Percentiles rank a stretch among this genome's conserved stretches.
Evolutionary conservation across 2,113 vertebrate genomes (phyloP).

Genomic region (Corythornis vintsioides): DNA sequence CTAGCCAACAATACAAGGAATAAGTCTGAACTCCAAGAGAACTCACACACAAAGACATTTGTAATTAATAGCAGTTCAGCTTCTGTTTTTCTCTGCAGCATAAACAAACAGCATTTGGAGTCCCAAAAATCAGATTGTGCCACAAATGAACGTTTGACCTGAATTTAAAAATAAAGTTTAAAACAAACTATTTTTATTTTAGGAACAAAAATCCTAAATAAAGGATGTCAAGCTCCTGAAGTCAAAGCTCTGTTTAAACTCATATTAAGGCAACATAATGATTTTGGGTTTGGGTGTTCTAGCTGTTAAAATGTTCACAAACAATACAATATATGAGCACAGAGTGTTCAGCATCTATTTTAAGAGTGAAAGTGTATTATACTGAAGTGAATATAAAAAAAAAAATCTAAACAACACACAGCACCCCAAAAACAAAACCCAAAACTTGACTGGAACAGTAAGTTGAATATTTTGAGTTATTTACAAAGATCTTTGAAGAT

Average conservation of each 20-base stretch:
- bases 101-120: background rate
- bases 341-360: background rate
- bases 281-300: background rate
- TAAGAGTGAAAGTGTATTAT: background rate
- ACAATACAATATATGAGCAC: background rate
- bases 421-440: background rate
- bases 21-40: conserved; percentile 41
- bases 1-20: conserved; percentile 77
- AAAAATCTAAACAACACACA: too few relatives aligned
- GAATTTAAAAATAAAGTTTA: background rate
- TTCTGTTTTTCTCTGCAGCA: conserved; percentile 25
- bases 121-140: background rate
- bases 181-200: background rate
- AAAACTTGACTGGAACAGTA: background rate
- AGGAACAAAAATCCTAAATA: background rate
- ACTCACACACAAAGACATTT: conserved; percentile 1
- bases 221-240: background rate
- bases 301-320: background rate
- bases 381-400: background rate
- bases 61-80: conserved; percentile 5
- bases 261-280: background rate
- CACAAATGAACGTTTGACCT: background rate
- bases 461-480: background rate
- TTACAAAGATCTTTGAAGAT: background rate
- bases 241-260: background rate